phyloP scores from a whole-genome alignment of 2,113 vertebrate genomes.

The Herpetotheres cachinnans region DNA sequence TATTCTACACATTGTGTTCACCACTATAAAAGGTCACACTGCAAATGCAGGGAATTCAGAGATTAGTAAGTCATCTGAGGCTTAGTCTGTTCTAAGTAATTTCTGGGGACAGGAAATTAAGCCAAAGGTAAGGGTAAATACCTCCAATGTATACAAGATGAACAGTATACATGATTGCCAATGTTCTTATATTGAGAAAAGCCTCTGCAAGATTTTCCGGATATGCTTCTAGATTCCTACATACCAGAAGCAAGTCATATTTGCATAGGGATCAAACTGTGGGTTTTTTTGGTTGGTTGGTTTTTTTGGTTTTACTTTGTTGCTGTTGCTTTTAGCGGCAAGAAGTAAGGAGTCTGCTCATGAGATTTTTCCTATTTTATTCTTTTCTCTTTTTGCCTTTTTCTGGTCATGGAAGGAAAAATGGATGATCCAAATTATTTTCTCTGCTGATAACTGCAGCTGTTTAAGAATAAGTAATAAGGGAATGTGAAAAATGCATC shows the following conservation, averaged over 20 bases:
- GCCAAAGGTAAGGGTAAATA: not conserved
- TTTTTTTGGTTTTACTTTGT: not conserved
- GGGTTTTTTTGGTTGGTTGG: not conserved
- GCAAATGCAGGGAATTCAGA: not conserved
- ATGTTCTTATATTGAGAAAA: not conserved
- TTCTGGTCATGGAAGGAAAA: not conserved
- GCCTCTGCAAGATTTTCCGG: not conserved
- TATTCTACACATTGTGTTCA: not conserved
- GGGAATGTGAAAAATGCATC: not conserved
- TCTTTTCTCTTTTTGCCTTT: not conserved
- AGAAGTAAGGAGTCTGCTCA: not conserved
- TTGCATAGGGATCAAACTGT: not conserved
- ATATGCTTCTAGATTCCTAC: not conserved
- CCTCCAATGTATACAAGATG: not conserved
- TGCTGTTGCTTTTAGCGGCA: not conserved
- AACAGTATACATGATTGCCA: not conserved
- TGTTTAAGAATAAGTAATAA: not conserved
- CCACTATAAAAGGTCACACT: not conserved
- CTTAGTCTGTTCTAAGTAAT: not conserved
- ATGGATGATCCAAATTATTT: not conserved
- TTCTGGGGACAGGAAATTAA: not conserved
- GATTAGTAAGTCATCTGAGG: not conserved
- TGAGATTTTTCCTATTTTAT: not conserved
- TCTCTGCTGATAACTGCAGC: not conserved
- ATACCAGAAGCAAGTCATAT: not conserved